A percentile compares a stretch with the other conserved stretches of the same genome.
Evolutionary conservation across 2,113 vertebrate species (phyloP).

Genomic region (Athene noctua): DNA sequence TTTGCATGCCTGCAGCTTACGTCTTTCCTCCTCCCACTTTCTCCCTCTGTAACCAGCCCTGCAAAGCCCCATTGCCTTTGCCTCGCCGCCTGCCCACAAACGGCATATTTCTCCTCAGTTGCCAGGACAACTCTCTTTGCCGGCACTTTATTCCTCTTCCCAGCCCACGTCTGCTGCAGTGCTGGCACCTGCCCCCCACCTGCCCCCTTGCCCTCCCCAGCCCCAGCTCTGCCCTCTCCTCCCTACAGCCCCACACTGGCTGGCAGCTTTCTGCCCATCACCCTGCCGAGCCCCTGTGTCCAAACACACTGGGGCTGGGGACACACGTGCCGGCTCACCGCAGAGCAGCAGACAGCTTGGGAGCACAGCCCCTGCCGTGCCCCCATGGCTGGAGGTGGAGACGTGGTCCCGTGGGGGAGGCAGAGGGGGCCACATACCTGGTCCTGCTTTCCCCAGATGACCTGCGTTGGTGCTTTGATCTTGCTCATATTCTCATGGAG

Average conservation of each 20-base stretch:
- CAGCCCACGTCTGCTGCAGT: background rate
- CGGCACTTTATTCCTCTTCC: background rate
- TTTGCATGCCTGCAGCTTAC: background rate
- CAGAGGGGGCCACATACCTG: slow-evolving; percentile 72
- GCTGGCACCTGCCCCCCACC: background rate
- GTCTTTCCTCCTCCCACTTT: background rate
- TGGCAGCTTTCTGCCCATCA: background rate
- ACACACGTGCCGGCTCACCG: accelerated
- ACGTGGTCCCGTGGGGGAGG: background rate
- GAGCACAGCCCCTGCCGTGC: background rate
- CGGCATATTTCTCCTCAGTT: background rate
- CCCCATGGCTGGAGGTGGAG: background rate
- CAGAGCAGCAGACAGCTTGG: background rate
- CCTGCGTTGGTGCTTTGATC: slow-evolving; percentile 84
- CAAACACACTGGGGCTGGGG: background rate
- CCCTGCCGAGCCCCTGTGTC: background rate
- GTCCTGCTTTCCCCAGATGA: slow-evolving; percentile 96
- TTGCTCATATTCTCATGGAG: slow-evolving; percentile 86
- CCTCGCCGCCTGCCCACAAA: background rate
- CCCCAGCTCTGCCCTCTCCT: background rate
- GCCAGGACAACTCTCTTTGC: background rate
- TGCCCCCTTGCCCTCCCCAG: background rate
- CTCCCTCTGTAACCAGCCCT: background rate
- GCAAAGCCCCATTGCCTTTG: background rate
- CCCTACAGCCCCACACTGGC: background rate